Evolutionary conservation across 2,888 invertebrate species (phyloP).

Genomic region (Hemaris fuciformis): DNA sequence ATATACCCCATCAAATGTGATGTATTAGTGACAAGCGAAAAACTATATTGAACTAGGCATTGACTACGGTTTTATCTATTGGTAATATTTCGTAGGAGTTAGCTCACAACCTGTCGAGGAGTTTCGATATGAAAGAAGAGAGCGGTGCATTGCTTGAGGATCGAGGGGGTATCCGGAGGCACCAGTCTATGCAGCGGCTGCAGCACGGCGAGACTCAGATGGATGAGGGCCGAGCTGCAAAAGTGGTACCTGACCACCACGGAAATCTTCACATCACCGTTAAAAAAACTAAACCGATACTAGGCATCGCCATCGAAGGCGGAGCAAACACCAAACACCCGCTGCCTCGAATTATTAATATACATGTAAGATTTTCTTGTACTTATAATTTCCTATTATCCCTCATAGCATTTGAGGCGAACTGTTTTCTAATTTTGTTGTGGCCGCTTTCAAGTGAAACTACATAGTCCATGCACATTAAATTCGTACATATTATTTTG

Average conservation of each 20-base stretch:
- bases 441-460: too few relatives aligned
- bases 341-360: slow-evolving; percentile 96
- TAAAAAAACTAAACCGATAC: slow-evolving; percentile 95
- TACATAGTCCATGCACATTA: neutral
- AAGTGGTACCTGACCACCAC: slow-evolving; percentile 91
- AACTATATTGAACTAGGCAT: neutral
- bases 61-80: neutral
- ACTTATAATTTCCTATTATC: too few relatives aligned
- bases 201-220: slow-evolving; percentile 79
- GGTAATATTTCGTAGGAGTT: slow-evolving; percentile 84
- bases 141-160: slow-evolving; percentile 86
- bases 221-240: slow-evolving; percentile 79
- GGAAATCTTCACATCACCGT: slow-evolving; percentile 94
- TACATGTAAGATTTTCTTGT: slow-evolving; percentile 87
- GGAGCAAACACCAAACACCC: slow-evolving; percentile 98
- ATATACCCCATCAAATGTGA: slow-evolving; percentile 23
- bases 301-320: slow-evolving; percentile 98
- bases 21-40: neutral
- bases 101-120: slow-evolving; percentile 92
- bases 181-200: slow-evolving; percentile 90
- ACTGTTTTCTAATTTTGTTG: neutral
- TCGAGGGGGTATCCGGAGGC: slow-evolving; percentile 85
- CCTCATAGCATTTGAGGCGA: neutral
- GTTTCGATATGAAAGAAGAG: slow-evolving; percentile 94
- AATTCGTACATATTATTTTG: neutral